Percentiles rank a stretch among this genome's conserved stretches.
Evolutionary conservation across 2,113 vertebrate genomes (phyloP).

Genomic region (Esox niger): DNA sequence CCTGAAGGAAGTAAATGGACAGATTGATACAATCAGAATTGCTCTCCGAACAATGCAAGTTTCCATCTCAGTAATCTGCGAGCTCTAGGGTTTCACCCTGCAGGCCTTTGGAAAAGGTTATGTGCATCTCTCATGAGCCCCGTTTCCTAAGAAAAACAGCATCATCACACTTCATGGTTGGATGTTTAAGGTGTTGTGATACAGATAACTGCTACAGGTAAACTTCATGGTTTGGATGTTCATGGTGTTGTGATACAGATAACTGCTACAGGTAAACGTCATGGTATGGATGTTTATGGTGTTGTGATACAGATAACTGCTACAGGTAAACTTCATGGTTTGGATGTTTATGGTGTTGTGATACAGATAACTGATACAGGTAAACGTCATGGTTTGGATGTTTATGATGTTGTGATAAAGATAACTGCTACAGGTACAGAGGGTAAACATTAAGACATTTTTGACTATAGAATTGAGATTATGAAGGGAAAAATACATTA

Average conservation of each 20-base stretch:
- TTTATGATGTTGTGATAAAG: slow-evolving; percentile 32
- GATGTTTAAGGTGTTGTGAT: slow-evolving; percentile 9
- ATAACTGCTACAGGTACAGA: slow-evolving; percentile 10
- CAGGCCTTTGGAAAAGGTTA: too few relatives aligned
- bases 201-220: background rate
- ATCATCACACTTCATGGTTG: slow-evolving; percentile 1
- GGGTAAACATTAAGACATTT: slow-evolving; percentile 16
- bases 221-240: slow-evolving; percentile 6
- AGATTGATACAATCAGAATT: too few relatives aligned
- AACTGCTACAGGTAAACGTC: background rate
- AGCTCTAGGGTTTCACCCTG: slow-evolving; percentile 47
- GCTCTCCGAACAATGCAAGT: slow-evolving; percentile 1
- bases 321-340: background rate
- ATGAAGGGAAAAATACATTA: slow-evolving; percentile 10
- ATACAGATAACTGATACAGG: background rate
- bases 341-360: slow-evolving; percentile 13
- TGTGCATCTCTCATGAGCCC: background rate
- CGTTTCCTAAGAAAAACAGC: background rate
- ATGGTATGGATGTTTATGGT: slow-evolving; percentile 20
- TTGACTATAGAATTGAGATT: slow-evolving; percentile 12
- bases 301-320: background rate
- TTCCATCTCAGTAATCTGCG: slow-evolving; percentile 29
- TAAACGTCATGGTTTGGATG: background rate
- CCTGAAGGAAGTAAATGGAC: slow-evolving; percentile 20
- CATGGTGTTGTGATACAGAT: background rate